Evolutionary conservation across 2,113 vertebrate genomes (phyloP), one percentile per base, ranked within the genome.

Genomic region (Laterallus jamaicensis): DNA sequence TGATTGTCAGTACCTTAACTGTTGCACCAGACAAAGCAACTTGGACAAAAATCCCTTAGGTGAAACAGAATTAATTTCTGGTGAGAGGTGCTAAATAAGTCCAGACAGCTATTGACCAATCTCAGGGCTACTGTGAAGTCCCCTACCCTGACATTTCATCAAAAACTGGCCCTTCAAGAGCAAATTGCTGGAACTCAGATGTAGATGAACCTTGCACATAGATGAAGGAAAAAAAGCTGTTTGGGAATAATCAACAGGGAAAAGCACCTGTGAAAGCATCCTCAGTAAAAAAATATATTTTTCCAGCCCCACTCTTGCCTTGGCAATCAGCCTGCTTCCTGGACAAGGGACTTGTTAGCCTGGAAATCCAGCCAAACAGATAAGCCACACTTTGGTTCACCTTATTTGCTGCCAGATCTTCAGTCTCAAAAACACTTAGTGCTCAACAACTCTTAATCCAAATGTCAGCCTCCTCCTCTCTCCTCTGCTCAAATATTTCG

Each of bases 341-440:
- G 83, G 86, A 82, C 25, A 0, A 88, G 66, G 37, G 69, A 94
- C 35, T 70, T 64, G 42, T 40, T 90, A 81, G 73, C 66, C 88
- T 90, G 80, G 66, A 96, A 96, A 84, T 54, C 31, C 80, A 94
- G 69, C 69, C 95, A 94, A 93, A 86, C 17, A 82, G 88, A 92
- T 90, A 95, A 96, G 66, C 32, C 79, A 28, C 56, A 47, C 69
- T 92, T 92, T 0, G 0, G 26, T 86, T 94, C 83, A 91, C 77
- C 73, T 92, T 93, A 74, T 63, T 88, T 84, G 35, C 70, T 92
- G 90, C 92, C 80, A 94, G 70, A 67, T 78, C 73, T 79, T 81
- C 66, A 37, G 47, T 40, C 92, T 92, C 82, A 83, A 75, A 93
- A 95, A 19, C 80, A 83, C 42, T 75, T 64, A 50, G 32, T 40